Percentiles rank a stretch among this genome's conserved stretches.
phyloP scores from a whole-genome alignment of 2,797 vertebrate species.

The Paratrypauchen microcephalus region DNA sequence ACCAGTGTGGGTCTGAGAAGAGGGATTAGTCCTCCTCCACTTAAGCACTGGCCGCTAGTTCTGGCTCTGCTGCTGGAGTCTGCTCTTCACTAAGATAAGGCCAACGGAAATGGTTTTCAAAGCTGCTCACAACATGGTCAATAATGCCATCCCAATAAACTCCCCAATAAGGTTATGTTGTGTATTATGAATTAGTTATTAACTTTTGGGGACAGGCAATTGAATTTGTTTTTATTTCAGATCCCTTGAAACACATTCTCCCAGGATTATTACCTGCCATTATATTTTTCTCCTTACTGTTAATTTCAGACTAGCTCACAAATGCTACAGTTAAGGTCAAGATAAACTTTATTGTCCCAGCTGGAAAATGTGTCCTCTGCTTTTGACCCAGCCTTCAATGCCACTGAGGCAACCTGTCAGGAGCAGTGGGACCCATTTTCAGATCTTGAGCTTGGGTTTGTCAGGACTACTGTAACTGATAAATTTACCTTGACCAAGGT shows the following conservation, averaged over 20 bases:
- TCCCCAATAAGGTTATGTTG: not conserved
- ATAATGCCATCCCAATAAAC: constrained; percentile 6
- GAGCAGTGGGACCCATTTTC: too few relatives aligned
- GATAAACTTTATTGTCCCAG: too few relatives aligned
- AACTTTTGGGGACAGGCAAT: not conserved
- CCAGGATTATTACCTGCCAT: too few relatives aligned
- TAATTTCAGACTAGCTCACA: not conserved
- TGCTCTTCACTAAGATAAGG: constrained; percentile 63
- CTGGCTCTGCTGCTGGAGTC: constrained; percentile 50
- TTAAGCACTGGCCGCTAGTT: constrained; percentile 60
- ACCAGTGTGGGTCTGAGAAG: constrained; percentile 53
- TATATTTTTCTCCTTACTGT: not conserved
- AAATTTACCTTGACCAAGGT: too few relatives aligned
- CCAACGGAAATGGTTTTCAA: constrained; percentile 49
- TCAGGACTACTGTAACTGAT: too few relatives aligned
- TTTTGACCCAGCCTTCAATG: too few relatives aligned
- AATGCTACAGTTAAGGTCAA: not conserved
- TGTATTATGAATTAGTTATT: not conserved
- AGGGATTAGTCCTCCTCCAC: constrained; percentile 71
- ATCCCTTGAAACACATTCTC: not conserved
- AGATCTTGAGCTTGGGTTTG: too few relatives aligned
- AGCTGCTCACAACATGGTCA: constrained; percentile 42
- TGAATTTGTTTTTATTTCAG: too few relatives aligned
- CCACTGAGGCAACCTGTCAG: too few relatives aligned
- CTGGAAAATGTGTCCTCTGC: too few relatives aligned